Base-by-base conservation (phyloP, 2,888 invertebrate species). In the Blastobasis lacticolella region DNA sequence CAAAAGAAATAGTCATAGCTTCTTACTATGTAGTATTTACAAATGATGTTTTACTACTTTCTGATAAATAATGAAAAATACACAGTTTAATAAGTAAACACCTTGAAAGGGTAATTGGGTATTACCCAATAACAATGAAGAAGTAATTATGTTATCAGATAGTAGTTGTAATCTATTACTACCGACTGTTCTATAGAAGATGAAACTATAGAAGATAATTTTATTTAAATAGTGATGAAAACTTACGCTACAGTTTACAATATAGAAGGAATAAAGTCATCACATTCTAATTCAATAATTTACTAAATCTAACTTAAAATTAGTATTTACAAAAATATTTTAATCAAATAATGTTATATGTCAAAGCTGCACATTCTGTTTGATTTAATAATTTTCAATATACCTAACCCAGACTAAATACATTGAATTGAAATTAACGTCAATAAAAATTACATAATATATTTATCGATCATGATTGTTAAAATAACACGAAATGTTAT, bases 211-310 rank as follows among this genome's bases (percentile, higher is more conserved):
- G 23, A 23, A 23, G 3, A 23, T 23, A 3, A 54, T 52, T 49
- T 60, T 62, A 62, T 58, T 55, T 52, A 53, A 52, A 38, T 49
- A 53, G 50, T 54, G 59, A 56, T 59, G 69, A 70, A 58, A 54
- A 57, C 61, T 63, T 69, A 66, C 46, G 23, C 23, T 23, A 23
- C 23, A 23, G 23, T 3, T 23, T 23, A 23, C 23, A 23, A 49
- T 47, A 51, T 57, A 58, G 41, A 69, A 73, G 65, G 67, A 71
- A 71, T 77, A 77, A 75, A 78, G 74, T 82, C 82, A 83, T 81
- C 79, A 86, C 81, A 77, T 77, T 79, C 82, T 81, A 85, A 72
- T 74, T 69, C 63, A 84, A 85, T 85, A 83, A 86, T 69, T 86
- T 81, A 84, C 69, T 80, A 77, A 64, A 7, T 23, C 45, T 9